phyloP scores from a whole-genome alignment of 2,113 vertebrate genomes.

The Delphinapterus leucas region DNA sequence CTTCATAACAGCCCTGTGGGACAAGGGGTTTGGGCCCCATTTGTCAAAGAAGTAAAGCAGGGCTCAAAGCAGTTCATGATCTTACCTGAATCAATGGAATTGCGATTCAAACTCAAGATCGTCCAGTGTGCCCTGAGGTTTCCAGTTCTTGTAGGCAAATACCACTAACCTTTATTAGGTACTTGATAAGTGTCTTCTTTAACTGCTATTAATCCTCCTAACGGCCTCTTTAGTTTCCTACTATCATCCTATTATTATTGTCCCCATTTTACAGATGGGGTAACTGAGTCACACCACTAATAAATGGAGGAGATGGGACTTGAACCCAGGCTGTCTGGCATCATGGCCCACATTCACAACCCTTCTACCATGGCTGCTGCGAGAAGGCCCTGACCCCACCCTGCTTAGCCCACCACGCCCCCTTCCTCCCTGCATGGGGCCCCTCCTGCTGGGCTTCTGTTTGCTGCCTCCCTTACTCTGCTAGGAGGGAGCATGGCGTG shows the following conservation, averaged over 20 bases:
- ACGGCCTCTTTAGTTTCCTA: background rate
- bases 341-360: background rate
- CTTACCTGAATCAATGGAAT: too few species aligned
- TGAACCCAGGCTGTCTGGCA: background rate
- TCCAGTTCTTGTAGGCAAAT: background rate
- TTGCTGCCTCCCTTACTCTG: background rate
- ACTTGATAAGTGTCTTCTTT: background rate
- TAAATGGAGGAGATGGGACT: background rate
- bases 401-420: rapidly evolving
- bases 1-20: background rate
- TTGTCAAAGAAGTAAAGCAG: background rate
- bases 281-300: background rate
- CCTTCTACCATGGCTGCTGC: background rate
- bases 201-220: too few species aligned
- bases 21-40: background rate
- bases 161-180: rapidly evolving
- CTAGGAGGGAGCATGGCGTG: too few species aligned
- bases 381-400: background rate
- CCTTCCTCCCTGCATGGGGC: rapidly evolving
- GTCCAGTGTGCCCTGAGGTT: rapidly evolving
- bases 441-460: background rate
- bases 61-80: background rate
- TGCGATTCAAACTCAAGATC: too few species aligned
- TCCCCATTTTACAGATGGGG: background rate
- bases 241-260: background rate